A percentile compares a stretch with the other conserved stretches of the same genome.
Conservation (phyloP, 1,140 invertebrate species). For the Drepana arcuata region DNA sequence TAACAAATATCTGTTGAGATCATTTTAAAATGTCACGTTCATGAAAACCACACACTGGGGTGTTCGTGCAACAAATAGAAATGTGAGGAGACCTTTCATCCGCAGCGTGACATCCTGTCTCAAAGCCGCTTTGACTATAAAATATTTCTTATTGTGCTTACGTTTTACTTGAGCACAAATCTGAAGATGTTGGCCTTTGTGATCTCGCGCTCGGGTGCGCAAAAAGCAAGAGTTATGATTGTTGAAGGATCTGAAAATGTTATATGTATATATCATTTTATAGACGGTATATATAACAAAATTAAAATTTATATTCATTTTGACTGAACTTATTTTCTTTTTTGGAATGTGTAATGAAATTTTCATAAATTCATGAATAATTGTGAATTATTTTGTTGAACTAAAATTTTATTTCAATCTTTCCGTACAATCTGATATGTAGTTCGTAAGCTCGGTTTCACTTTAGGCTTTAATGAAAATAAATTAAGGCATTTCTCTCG, state of each 20-base stretch:
- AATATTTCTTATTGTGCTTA: constrained; percentile 28
- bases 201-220: constrained; percentile 7
- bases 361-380: too few relatives aligned
- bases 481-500: constrained; percentile 18
- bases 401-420: too few relatives aligned
- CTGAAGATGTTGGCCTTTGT: constrained; percentile 20
- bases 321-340: too few relatives aligned
- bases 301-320: too few relatives aligned
- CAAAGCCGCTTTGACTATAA: constrained; percentile 25
- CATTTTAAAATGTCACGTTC: constrained; percentile 1
- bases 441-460: constrained; percentile 7
- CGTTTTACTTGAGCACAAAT: constrained; percentile 13
- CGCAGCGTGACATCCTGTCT: constrained; percentile 12
- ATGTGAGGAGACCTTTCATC: constrained; percentile 15
- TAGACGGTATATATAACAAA: too few relatives aligned
- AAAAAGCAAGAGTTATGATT: constrained; percentile 13
- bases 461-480: constrained; percentile 16
- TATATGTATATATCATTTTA: too few relatives aligned
- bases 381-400: too few relatives aligned
- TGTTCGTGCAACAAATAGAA: constrained; percentile 19
- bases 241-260: constrained; percentile 1
- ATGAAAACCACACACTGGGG: constrained; percentile 6
- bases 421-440: constrained; percentile 5
- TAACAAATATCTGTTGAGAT: too few relatives aligned
- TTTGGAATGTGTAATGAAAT: too few relatives aligned